Evolutionary conservation across 2,888 invertebrate genomes (phyloP).

Genomic region (Thymelicus sylvestris): DNA sequence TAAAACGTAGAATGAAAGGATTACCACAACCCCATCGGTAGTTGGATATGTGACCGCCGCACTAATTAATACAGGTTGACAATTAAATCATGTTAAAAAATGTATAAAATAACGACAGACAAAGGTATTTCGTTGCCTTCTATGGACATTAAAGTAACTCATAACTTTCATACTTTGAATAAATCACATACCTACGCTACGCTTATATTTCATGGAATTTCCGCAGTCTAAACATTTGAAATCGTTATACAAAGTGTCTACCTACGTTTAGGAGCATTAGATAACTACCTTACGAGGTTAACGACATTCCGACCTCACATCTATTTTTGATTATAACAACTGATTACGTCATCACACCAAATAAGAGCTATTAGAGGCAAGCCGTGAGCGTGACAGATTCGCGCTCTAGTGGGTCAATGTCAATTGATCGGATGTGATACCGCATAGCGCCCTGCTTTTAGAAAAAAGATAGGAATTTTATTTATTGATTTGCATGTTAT

Average conservation of each 20-base stretch:
- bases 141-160: no score
- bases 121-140: no score
- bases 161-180: no score
- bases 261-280: neutral
- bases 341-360: slow-evolving; percentile 22
- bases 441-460: slow-evolving; percentile 2
- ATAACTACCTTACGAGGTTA: slow-evolving; percentile 1
- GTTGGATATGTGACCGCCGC: no score
- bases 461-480: neutral
- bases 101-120: no score
- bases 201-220: neutral
- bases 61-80: no score
- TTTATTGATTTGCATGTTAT: no score
- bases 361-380: slow-evolving; percentile 20
- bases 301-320: slow-evolving; percentile 6
- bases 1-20: no score
- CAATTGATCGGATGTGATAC: slow-evolving; percentile 5
- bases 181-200: no score
- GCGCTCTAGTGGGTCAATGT: slow-evolving; percentile 28
- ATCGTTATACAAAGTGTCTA: neutral
- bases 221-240: neutral
- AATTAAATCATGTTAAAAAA: no score
- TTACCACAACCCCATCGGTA: no score
- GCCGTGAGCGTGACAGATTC: slow-evolving; percentile 17
- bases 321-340: slow-evolving; percentile 9